Evolutionary conservation across 2,797 vertebrate species (phyloP).

Genomic region (Enteromius trimaculatus): DNA sequence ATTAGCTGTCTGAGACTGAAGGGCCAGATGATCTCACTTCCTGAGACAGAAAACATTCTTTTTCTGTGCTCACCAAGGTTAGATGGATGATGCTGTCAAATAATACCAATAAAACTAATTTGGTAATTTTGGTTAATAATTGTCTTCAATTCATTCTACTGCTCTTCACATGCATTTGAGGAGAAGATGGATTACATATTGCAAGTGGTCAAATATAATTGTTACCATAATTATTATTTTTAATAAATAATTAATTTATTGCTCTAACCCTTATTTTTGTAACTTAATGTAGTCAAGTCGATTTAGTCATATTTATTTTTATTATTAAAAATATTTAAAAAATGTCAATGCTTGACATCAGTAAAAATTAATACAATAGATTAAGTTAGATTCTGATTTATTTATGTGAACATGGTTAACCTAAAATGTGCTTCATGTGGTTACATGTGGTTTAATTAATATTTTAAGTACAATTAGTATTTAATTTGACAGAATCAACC

Average conservation of each 20-base stretch:
- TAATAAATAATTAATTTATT: too few species aligned
- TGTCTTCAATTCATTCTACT: background rate
- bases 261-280: background rate
- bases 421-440: background rate
- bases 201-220: background rate
- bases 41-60: slow-evolving; percentile 97
- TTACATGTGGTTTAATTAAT: background rate
- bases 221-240: background rate
- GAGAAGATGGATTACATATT: background rate
- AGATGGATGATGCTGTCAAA: slow-evolving; percentile 49
- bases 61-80: slow-evolving; percentile 99
- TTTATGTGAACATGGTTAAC: background rate
- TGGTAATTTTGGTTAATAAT: background rate
- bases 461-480: background rate
- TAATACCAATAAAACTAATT: background rate
- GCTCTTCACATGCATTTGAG: background rate
- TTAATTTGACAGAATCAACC: background rate
- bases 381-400: background rate
- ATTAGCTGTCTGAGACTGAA: slow-evolving; percentile 97
- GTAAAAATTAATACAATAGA: background rate
- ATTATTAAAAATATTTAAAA: background rate
- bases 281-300: background rate
- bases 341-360: background rate
- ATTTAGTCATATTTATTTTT: background rate
- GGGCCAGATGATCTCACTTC: slow-evolving; percentile 98